Conservation (phyloP, 2,888 invertebrate genomes). For the Calliphora vomitoria region DNA sequence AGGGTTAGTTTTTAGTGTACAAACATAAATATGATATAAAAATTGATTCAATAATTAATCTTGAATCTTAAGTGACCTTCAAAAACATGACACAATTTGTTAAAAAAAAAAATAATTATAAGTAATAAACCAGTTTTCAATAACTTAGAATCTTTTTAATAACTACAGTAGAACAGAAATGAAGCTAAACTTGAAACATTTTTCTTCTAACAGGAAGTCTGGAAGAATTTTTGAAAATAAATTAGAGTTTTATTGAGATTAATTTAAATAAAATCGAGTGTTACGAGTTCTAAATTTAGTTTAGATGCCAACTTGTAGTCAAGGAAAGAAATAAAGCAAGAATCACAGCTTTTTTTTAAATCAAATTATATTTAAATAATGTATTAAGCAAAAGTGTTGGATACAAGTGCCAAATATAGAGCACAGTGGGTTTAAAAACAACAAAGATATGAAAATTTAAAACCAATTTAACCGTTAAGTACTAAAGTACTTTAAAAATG, state of each 20-base stretch:
- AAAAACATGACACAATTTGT: neutral
- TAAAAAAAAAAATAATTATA: neutral
- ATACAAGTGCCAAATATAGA: neutral
- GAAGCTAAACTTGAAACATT: no score
- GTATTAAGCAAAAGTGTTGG: no score
- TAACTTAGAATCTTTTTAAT: neutral
- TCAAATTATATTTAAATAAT: no score
- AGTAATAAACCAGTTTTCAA: constrained; percentile 16
- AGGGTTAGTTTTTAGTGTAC: neutral
- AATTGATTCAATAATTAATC: neutral
- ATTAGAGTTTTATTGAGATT: neutral
- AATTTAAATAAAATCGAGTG: neutral
- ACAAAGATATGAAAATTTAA: no score
- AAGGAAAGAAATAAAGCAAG: neutral
- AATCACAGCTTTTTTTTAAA: no score
- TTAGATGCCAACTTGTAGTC: neutral
- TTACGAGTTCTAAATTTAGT: neutral
- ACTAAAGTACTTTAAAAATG: no score
- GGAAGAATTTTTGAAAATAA: neutral
- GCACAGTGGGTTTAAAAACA: neutral
- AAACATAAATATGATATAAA: neutral
- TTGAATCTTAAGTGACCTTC: constrained; percentile 44
- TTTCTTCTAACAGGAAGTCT: neutral
- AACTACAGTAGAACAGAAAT: neutral
- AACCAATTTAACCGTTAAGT: no score